phyloP scores from a whole-genome alignment of 2,888 invertebrate genomes.

The Oeneis ivallda region DNA sequence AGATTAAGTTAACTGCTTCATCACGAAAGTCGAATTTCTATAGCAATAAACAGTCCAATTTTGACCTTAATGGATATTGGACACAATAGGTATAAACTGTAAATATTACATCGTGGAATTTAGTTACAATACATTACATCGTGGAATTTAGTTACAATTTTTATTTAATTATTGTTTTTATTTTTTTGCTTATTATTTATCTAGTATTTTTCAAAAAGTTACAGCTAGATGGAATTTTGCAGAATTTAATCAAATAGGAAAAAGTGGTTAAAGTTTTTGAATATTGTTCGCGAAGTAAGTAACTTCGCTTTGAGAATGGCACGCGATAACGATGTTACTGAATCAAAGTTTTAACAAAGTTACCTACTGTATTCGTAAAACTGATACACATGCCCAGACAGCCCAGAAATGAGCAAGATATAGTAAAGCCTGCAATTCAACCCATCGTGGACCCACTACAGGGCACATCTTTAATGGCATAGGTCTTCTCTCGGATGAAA shows the following conservation, averaged over 20 bases:
- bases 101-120: slow-evolving; percentile 13
- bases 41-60: slow-evolving; percentile 28
- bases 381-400: not conserved
- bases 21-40: slow-evolving; percentile 48
- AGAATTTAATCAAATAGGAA: not conserved
- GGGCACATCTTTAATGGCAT: too few relatives aligned
- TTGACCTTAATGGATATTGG: slow-evolving; percentile 23
- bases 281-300: slow-evolving; percentile 1
- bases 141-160: not conserved
- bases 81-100: slow-evolving; percentile 23
- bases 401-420: not conserved
- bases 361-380: not conserved
- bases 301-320: not conserved
- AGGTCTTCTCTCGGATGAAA: too few relatives aligned
- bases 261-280: not conserved
- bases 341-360: not conserved
- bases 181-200: too few relatives aligned
- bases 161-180: too few relatives aligned
- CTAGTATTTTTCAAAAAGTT: too few relatives aligned
- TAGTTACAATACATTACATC: slow-evolving; percentile 15
- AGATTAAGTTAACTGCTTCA: slow-evolving; percentile 59
- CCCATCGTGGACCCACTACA: too few relatives aligned
- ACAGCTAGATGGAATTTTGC: too few relatives aligned
- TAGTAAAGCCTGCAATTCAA: too few relatives aligned
- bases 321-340: not conserved